Evolutionary conservation across 2,113 vertebrate genomes (phyloP).

Genomic region (Anguilla japonica): DNA sequence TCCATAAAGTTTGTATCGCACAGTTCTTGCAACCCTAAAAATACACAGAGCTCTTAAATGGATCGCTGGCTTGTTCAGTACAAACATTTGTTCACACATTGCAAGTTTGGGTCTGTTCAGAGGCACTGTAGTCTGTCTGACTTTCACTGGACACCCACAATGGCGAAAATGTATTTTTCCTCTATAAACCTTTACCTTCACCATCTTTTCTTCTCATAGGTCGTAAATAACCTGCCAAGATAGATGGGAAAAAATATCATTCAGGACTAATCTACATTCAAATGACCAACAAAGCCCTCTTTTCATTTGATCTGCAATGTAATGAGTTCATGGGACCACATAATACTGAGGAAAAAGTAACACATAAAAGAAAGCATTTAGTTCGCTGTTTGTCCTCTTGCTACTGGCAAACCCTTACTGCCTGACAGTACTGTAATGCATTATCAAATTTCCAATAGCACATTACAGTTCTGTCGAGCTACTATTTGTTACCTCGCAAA

Average conservation of each 20-base stretch:
- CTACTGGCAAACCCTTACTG: too few relatives aligned
- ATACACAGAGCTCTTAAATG: not conserved
- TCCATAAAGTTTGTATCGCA: not conserved
- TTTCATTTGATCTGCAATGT: not conserved
- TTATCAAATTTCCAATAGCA: too few relatives aligned
- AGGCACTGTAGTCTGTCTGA: conserved; percentile 10
- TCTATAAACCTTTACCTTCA: conserved; percentile 12
- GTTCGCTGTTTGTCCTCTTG: not conserved
- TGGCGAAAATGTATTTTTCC: conserved; percentile 2
- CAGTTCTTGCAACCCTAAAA: not conserved
- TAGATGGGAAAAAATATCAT: conserved; percentile 31
- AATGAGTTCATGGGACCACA: not conserved
- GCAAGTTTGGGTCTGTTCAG: not conserved
- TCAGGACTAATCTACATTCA: conserved; percentile 10
- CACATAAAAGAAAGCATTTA: not conserved
- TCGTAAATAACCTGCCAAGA: conserved; percentile 36
- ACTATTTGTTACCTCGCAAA: not conserved
- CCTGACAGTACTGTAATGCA: too few relatives aligned
- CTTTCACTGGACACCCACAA: conserved; percentile 5
- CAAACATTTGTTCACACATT: not conserved
- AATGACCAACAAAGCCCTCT: not conserved
- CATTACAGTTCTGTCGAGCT: too few relatives aligned
- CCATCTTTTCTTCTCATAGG: conserved; percentile 11
- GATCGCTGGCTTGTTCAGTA: not conserved
- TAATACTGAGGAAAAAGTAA: not conserved